These are phyloP conservation scores for Emesis russula DNA, from an alignment of 2,888 invertebrate species.

Conservation along the genomic window DNA sequence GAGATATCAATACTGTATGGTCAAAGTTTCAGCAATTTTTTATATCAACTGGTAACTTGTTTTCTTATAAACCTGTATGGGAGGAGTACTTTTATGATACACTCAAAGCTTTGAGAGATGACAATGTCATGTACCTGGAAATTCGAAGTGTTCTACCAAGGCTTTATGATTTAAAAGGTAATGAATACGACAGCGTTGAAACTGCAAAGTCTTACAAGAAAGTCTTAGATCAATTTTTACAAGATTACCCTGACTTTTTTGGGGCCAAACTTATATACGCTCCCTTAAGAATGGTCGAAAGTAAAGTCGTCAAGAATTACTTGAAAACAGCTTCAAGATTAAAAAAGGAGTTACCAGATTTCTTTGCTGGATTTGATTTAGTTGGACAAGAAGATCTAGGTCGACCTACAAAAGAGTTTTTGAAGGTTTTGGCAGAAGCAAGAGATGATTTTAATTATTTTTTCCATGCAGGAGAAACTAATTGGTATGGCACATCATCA, in stretches of 20 bases:
- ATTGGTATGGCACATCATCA: constrained; percentile 97
- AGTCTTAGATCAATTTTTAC: constrained; percentile 95
- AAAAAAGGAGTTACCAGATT: constrained; percentile 96
- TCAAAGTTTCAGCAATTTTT: constrained; percentile 96
- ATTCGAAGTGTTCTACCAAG: constrained; percentile 96
- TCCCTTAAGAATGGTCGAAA: constrained; percentile 95
- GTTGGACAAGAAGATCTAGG: constrained; percentile 98
- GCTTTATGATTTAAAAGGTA: constrained; percentile 97
- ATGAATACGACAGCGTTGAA: constrained; percentile 94
- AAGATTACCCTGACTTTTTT: constrained; percentile 96
- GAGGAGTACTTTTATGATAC: constrained; percentile 97
- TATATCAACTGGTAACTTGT: constrained; percentile 93
- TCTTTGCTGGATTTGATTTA: constrained; percentile 98
- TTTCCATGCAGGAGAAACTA: constrained; percentile 98
- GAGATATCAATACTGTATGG: constrained; percentile 96
- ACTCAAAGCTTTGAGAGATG: constrained; percentile 96
- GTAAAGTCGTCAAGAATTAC: constrained; percentile 93
- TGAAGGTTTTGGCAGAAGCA: constrained; percentile 94
- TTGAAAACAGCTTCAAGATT: constrained; percentile 93
- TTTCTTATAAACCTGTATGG: constrained; percentile 97
- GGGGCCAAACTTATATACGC: constrained; percentile 98
- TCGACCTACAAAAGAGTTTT: constrained; percentile 96
- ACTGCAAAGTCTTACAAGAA: constrained; percentile 96
- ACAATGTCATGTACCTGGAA: constrained; percentile 97
- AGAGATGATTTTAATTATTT: constrained; percentile 96